Percentiles rank a stretch among this genome's conserved stretches.
phyloP scores from a whole-genome alignment of 2,888 invertebrate genomes.

The Ischnura elegans region DNA sequence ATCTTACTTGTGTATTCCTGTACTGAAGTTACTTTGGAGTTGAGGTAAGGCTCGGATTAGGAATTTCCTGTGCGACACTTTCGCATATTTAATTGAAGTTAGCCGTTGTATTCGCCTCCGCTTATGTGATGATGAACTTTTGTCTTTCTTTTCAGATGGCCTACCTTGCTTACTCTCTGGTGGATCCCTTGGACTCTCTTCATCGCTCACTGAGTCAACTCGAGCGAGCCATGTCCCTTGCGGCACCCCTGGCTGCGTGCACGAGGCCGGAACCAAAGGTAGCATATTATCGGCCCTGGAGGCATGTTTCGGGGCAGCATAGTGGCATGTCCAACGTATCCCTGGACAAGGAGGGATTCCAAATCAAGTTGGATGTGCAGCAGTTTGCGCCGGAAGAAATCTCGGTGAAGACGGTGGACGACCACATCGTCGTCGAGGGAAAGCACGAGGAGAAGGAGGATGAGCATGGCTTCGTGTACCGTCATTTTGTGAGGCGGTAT shows the following conservation, averaged over 20 bases:
- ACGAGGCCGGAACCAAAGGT: background rate
- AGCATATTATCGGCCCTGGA: slow-evolving; percentile 73
- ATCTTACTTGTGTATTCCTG: too few species aligned
- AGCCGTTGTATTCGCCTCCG: too few species aligned
- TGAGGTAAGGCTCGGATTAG: background rate
- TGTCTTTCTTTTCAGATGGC: background rate
- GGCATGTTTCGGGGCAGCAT: slow-evolving; percentile 69
- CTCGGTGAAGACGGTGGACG: slow-evolving; percentile 77
- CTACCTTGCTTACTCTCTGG: background rate
- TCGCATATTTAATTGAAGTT: too few species aligned
- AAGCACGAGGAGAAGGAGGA: slow-evolving; percentile 80
- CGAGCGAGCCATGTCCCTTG: background rate
- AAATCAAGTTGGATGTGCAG: slow-evolving; percentile 76
- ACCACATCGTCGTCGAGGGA: slow-evolving; percentile 77
- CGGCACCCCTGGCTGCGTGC: background rate
- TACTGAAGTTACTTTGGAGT: too few species aligned
- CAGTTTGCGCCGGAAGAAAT: slow-evolving; percentile 78
- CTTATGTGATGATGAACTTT: too few species aligned
- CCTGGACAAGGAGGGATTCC: slow-evolving; percentile 72
- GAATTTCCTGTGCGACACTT: too few species aligned
- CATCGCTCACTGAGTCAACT: background rate
- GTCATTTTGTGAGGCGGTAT: slow-evolving; percentile 79
- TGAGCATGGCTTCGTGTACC: slow-evolving; percentile 78
- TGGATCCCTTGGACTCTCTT: background rate
- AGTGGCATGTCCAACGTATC: slow-evolving; percentile 73